Evolutionary conservation across 2,888 invertebrate species (phyloP).

Genomic region (Stenurella melanura): DNA sequence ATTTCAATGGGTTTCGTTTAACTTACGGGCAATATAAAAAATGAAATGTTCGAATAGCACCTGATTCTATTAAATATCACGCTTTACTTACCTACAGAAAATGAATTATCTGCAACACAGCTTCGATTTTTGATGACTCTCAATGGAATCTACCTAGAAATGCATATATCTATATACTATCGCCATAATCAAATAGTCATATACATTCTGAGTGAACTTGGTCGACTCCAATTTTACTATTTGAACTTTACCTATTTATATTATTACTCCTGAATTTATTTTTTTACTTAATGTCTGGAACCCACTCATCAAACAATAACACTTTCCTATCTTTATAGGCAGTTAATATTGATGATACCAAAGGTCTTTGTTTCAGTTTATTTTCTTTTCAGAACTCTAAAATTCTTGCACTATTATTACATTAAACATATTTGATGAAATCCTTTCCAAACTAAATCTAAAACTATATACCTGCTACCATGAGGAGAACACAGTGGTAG

Average conservation of each 20-base stretch:
- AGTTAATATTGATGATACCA: background rate
- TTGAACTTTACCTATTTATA: background rate
- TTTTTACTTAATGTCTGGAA: background rate
- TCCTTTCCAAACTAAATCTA: slow-evolving; percentile 32
- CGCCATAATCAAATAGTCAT: background rate
- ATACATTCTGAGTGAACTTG: background rate
- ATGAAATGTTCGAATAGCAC: too few species aligned
- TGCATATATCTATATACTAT: background rate
- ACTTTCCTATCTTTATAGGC: background rate
- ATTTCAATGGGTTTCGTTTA: too few species aligned
- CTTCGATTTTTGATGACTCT: background rate
- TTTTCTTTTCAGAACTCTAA: background rate
- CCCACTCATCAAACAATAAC: background rate
- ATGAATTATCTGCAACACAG: background rate
- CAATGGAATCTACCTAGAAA: background rate
- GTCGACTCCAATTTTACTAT: background rate
- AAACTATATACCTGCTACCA: background rate
- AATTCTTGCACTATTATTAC: background rate
- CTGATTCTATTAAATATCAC: too few species aligned
- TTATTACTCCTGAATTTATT: too few species aligned
- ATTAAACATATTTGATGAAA: slow-evolving; percentile 25
- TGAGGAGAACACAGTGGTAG: too few species aligned
- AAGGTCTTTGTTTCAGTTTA: background rate
- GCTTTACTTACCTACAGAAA: too few species aligned
- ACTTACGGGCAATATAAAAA: too few species aligned